Evolutionary conservation across 2,888 invertebrate species (phyloP).

Genomic region (Mesochorus sp.): DNA sequence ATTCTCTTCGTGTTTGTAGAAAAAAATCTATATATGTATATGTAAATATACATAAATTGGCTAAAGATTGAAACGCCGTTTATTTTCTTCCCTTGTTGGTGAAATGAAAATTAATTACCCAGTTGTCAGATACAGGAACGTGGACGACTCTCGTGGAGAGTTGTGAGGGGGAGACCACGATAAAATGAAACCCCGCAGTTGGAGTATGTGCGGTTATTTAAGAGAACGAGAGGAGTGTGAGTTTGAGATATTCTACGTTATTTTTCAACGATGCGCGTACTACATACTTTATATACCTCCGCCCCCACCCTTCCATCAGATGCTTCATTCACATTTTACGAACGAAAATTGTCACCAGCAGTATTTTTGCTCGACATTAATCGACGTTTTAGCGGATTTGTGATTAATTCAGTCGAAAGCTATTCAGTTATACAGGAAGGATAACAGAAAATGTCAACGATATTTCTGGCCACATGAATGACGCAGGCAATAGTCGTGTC

Average conservation of each 20-base stretch:
- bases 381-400: conserved; percentile 9
- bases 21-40: background rate
- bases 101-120: conserved; percentile 79
- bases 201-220: conserved; percentile 52
- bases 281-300: too few relatives aligned
- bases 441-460: background rate
- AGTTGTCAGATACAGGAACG: conserved; percentile 77
- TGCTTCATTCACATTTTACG: conserved; percentile 1
- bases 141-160: conserved; percentile 63
- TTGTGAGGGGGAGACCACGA: conserved; percentile 16
- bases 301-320: too few relatives aligned
- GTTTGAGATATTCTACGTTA: conserved; percentile 67
- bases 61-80: conserved; percentile 72
- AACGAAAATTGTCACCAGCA: conserved; percentile 21
- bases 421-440: too few relatives aligned
- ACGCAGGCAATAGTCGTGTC: background rate
- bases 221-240: conserved; percentile 53
- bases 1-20: conserved; percentile 10
- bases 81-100: conserved; percentile 73
- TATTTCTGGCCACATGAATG: background rate
- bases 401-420: background rate
- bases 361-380: conserved; percentile 27
- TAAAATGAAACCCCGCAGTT: conserved; percentile 39
- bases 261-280: conserved; percentile 73
- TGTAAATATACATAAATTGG: conserved; percentile 12